Base-by-base conservation (phyloP, 2,888 invertebrate species). In the Hirtodrosophila histrioides region DNA sequence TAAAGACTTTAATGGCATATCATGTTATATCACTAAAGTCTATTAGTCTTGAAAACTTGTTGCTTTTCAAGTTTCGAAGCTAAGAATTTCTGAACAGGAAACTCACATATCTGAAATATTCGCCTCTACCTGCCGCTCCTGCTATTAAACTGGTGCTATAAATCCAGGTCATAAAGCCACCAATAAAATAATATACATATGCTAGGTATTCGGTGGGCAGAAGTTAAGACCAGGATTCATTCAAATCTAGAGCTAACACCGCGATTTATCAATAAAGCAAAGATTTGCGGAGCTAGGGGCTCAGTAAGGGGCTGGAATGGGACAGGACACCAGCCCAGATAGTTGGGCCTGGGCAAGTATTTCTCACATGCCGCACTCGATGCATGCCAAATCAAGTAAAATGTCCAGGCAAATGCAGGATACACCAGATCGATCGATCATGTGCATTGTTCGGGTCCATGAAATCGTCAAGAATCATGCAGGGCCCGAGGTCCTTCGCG, bases 201-300 rank as follows among this genome's bases (percentile, higher is more conserved):
- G 11, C 3, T 57, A 57, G 27, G 27, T 27, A 5, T 27, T 4
- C 27, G 4, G 4, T 27, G 6, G 61, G 58, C 62, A 50, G 63
- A 64, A 77, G 78, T 61, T 75, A 68, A 78, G 62, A 60, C 56
- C 46, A 60, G 82, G 85, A 82, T 79, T 82, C 85, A 85, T 85
- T 85, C 82, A 85, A 82, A 82, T 77, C 82, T 77, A 54, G 58
- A 58, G 69, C 37, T 73, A 50, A 66, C 36, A 50, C 60, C 57
- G 57, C 53, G 81, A 79, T 75, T 82, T 85, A 77, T 82, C 77
- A 82, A 82, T 82, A 81, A 72, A 64, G 62, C 56, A 33, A 40
- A 50, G 78, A 58, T 67, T 83, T 69, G 60, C 27, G 50, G 10
- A 43, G 49, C 53, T 62, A 44, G 3, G 27, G 10, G 9, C 9